A percentile compares a stretch with the other conserved stretches of the same genome.
Conservation (phyloP, 2,113 vertebrate species). For the Rissa tridactyla region DNA sequence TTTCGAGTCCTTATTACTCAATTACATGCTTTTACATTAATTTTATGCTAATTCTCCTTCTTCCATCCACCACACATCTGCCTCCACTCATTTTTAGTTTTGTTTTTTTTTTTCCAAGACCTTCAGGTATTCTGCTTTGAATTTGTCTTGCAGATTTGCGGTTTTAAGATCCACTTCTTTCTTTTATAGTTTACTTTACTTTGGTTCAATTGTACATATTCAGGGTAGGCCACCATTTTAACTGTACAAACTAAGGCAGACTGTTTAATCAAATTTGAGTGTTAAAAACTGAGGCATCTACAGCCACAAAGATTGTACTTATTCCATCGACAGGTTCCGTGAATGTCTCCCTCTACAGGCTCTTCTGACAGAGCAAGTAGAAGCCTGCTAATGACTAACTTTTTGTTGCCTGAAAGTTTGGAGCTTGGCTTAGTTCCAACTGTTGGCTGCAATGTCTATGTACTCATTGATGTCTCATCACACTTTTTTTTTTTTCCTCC, state of each 20-base stretch:
- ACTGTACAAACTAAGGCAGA: not conserved
- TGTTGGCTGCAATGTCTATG: not conserved
- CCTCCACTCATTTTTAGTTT: not conserved
- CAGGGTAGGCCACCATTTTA: not conserved
- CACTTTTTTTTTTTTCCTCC: fast-evolving
- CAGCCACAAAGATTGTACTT: not conserved
- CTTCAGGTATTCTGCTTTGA: not conserved
- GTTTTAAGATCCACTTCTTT: not conserved
- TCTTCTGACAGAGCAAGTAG: not conserved
- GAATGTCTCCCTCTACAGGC: not conserved
- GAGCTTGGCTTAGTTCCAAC: not conserved
- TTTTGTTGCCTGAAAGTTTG: not conserved
- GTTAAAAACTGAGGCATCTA: not conserved
- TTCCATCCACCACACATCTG: not conserved
- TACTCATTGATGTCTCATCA: not conserved
- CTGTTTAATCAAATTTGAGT: not conserved
- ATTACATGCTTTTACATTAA: not conserved
- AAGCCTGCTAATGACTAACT: not conserved
- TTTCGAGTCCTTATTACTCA: not conserved
- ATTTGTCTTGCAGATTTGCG: not conserved
- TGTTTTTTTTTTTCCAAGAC: not conserved
- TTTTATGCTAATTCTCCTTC: not conserved
- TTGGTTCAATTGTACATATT: fast-evolving
- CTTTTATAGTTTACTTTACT: not conserved
- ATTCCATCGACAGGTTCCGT: not conserved